Conservation (phyloP, 1,140 invertebrate genomes). For the Capitella teleta region DNA sequence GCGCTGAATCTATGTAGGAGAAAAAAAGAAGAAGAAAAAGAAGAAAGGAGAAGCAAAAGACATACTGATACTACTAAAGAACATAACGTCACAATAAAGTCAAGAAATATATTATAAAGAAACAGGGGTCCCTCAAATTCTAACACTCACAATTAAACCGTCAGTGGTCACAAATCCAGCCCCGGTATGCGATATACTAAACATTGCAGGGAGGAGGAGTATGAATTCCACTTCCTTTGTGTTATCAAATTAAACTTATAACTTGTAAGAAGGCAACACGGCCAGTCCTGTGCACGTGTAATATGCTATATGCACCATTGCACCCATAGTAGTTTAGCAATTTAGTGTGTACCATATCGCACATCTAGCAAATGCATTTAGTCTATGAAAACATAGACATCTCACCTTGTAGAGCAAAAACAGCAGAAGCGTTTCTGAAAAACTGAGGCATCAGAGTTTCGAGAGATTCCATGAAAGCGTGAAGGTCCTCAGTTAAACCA, state of each 20-base stretch:
- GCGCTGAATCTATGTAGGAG: neutral
- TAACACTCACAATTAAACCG: neutral
- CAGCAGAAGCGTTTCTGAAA: conserved; percentile 3
- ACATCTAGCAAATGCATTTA: too few species aligned
- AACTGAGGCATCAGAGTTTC: conserved; percentile 1
- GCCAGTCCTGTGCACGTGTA: neutral
- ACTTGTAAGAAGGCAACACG: neutral
- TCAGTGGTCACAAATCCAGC: too few species aligned
- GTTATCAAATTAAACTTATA: neutral
- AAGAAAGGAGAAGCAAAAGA: neutral
- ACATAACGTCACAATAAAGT: neutral
- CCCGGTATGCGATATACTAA: too few species aligned
- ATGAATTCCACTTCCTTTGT: too few species aligned
- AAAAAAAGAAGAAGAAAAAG: neutral
- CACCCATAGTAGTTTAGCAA: neutral
- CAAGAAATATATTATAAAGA: neutral
- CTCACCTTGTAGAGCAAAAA: neutral
- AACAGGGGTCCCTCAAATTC: neutral
- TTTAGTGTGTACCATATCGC: neutral
- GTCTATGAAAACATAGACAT: neutral
- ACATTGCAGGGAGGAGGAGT: too few species aligned
- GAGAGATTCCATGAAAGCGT: conserved; percentile 6
- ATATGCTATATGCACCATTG: neutral
- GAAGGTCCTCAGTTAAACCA: conserved; percentile 4
- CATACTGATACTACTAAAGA: neutral